Evolutionary conservation across 2,888 invertebrate genomes (phyloP), one percentile per base, ranked within the genome.

Genomic region (Agrilus mali): DNA sequence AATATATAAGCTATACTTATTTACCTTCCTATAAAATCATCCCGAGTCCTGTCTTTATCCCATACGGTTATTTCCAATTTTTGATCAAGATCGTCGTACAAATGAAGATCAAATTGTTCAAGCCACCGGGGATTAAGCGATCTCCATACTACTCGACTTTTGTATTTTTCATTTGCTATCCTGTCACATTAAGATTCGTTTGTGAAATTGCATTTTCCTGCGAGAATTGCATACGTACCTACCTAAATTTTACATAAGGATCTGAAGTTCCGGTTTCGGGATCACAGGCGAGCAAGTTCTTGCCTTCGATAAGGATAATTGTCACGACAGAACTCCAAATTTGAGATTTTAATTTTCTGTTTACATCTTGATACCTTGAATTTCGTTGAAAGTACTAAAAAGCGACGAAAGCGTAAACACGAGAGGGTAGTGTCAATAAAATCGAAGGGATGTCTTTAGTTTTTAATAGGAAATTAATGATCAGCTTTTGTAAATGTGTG

Each of bases 321-420:
- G 95, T 97, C 33, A 98, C 94, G 44, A 95, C 92, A 3, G 92
- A 90, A 62, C 88, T 92, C 96, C 96, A 97, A 63, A 94, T 89
- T 69, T 96, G 95, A 22, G 87, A 90, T 67, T 94, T 95, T 42
- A 92, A 69, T 47, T 85, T 73, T 60, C 83, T 81, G 61, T 86
- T 87, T 43, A 86, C 82, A 60, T 90, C 89, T 34, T 81, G 80
- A 50, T 85, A 66, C 61, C 82, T 76, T 49, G 80, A 80, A 60
- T 81, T 85, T 60, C 80, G 80, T 58, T 86, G 77, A 55, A 86
- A 80, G 63, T 87, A 87, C 88, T 88, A 51, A 20, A 6, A 27
- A 54, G 43, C 46, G 42, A 42, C 27, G n/a, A 13, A n/a, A 8
- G 15, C 20, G 6, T 20, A n/a, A n/a, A n/a, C n/a, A 42, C 27